Base-by-base conservation (phyloP, 2,797 vertebrate species). In the Alfaro cultratus region DNA sequence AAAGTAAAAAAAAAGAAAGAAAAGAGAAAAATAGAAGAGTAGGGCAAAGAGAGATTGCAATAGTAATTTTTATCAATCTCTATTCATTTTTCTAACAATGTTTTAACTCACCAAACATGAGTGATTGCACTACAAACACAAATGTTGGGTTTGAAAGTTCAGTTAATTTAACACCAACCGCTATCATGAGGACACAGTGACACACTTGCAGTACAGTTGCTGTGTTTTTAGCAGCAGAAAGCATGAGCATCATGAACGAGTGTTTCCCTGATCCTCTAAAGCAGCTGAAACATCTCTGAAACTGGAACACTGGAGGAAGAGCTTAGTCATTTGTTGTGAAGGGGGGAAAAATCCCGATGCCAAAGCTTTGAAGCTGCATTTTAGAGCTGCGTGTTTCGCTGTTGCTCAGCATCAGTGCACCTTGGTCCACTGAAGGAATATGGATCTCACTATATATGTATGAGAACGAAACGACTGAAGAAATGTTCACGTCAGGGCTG, bases 121-220 rank as follows among this genome's bases (percentile, higher is more conserved):
- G 2, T 23, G 64, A 26, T 12, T 68, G 36, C 23, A 43, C 67
- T 13, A 68, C 9, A 70, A 70, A 70, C 10, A 26, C 23, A 41
- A 75, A 75, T 16, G 36, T 70, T 60, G 49, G 74, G 72, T 55
- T 41, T 51, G 41, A 62, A 53, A 80, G 78, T 46, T 34, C 9
- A 29, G 57, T 21, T 60, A 23, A 74, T 80, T 84, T 74, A 80
- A 73, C 51, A 26, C 39, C 4, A 12, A 0, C 29, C 31, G 36
- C 16, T 74, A 11, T 76, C 71, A 43, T 55, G 53, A 80, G 77
- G 41, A 55, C 18, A 39, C 11, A 46, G n/a, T 34, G 51, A 55
- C 34, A 49, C n/a, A 51, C 10, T 47, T 26, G 29, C 53, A 51
- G 77, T 39, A 49, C 26, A 43, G 45, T 70, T 29, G 12, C 34